Evolutionary conservation across 1,140 invertebrate species (phyloP).

Genomic region (Cepaea nemoralis): DNA sequence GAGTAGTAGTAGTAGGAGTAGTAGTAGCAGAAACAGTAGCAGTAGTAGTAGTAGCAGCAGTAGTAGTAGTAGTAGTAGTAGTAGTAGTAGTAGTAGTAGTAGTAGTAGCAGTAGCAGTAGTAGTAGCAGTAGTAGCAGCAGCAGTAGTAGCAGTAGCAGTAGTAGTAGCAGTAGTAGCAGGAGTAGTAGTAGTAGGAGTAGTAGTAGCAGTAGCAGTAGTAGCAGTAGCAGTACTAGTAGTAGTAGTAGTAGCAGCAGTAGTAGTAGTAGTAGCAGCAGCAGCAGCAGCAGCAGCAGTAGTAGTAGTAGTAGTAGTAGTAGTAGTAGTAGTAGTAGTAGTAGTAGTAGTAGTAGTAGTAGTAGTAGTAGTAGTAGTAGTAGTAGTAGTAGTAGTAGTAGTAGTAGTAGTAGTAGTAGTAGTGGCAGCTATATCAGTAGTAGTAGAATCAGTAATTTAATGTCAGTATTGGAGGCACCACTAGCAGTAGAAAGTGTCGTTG

Average conservation of each 20-base stretch:
- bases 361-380: not conserved
- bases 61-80: too few species aligned
- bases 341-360: conserved; percentile 1
- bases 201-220: not conserved
- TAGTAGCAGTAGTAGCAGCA: too few species aligned
- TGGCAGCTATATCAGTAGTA: not conserved
- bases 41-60: too few species aligned
- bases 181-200: not conserved
- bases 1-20: not conserved
- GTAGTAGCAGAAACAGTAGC: not conserved
- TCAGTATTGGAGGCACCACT: not conserved
- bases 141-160: too few species aligned
- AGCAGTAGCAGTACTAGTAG: conserved; percentile 1
- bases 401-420: not conserved
- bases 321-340: not conserved
- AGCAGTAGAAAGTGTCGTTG: not conserved
- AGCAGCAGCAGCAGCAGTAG: not conserved
- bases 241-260: not conserved
- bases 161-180: conserved; percentile 1
- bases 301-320: conserved; percentile 1
- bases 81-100: too few species aligned
- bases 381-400: not conserved
- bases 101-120: too few species aligned
- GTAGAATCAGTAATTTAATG: not conserved
- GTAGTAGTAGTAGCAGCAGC: not conserved